phyloP scores from a whole-genome alignment of 1,140 invertebrate genomes.

The Aphelinus certus region DNA sequence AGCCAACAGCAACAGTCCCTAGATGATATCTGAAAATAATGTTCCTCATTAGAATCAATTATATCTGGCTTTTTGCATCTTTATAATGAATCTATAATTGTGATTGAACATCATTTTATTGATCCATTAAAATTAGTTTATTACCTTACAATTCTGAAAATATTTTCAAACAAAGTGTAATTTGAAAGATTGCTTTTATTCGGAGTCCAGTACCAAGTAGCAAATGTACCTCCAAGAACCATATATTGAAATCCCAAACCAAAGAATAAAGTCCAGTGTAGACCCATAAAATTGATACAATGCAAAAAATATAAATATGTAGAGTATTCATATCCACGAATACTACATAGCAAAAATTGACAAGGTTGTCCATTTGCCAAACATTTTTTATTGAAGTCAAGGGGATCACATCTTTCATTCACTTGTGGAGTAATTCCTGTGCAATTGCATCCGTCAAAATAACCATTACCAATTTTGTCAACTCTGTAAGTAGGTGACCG shows the following conservation, averaged over 20 bases:
- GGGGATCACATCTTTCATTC: constrained; percentile 65
- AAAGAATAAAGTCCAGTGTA: constrained; percentile 92
- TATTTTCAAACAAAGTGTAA: constrained; percentile 77
- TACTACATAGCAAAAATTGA: constrained; percentile 67
- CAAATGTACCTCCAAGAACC: constrained; percentile 84
- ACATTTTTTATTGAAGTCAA: constrained; percentile 66
- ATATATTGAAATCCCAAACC: constrained; percentile 91
- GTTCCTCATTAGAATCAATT: background rate
- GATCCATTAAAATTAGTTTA: background rate
- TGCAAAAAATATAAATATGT: constrained; percentile 67
- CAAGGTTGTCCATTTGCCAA: constrained; percentile 55
- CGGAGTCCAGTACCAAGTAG: constrained; percentile 95
- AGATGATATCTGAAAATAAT: constrained; percentile 80
- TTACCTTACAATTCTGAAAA: constrained; percentile 61
- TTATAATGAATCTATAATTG: no score
- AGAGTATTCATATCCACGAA: constrained; percentile 65
- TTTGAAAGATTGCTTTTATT: constrained; percentile 82
- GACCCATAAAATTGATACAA: constrained; percentile 82
- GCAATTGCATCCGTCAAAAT: constrained; percentile 41
- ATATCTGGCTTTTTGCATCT: no score
- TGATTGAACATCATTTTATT: no score
- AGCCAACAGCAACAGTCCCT: constrained; percentile 93
- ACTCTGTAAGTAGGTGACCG: constrained; percentile 71
- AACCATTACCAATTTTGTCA: constrained; percentile 47
- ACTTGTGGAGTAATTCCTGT: constrained; percentile 62